Percentiles rank a stretch among this genome's conserved stretches.
Conservation (phyloP, 2,797 vertebrate species). For the Centropyge bicolor region DNA sequence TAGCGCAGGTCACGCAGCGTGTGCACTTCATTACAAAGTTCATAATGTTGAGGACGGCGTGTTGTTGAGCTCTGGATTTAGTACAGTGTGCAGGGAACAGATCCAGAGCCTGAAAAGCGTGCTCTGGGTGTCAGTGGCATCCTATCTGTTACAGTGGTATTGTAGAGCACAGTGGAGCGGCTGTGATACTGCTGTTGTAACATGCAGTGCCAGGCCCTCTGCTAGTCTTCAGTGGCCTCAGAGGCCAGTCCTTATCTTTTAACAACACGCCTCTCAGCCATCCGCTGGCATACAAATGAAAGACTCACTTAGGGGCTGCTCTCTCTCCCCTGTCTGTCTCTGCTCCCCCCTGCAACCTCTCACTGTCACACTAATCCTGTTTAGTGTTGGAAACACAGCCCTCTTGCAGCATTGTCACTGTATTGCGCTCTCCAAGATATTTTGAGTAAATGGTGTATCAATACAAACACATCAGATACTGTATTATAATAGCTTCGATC, state of each 20-base stretch:
- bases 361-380: slow-evolving; percentile 80
- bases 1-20: slow-evolving; percentile 3
- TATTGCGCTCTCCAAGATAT: slow-evolving; percentile 63
- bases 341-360: slow-evolving; percentile 55
- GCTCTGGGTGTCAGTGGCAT: slow-evolving; percentile 58
- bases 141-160: slow-evolving; percentile 79
- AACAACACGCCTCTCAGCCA: slow-evolving; percentile 85
- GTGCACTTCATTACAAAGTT: slow-evolving; percentile 35
- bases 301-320: slow-evolving; percentile 79
- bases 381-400: slow-evolving; percentile 66
- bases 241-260: slow-evolving; percentile 86
- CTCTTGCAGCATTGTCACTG: slow-evolving; percentile 41
- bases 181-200: slow-evolving; percentile 79
- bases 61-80: slow-evolving; percentile 59
- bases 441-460: slow-evolving; percentile 65
- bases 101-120: slow-evolving; percentile 51
- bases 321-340: slow-evolving; percentile 53
- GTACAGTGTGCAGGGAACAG: slow-evolving; percentile 29
- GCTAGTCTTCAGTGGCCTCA: slow-evolving; percentile 80
- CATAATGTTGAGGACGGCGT: slow-evolving; percentile 13
- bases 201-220: slow-evolving; percentile 78
- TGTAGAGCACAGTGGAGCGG: slow-evolving; percentile 73
- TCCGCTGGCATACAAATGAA: slow-evolving; percentile 85
- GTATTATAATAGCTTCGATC: slow-evolving; percentile 52
- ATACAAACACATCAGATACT: slow-evolving; percentile 46